These are phyloP conservation scores for Cybosia mesomella DNA, from an alignment of 2,888 invertebrate genomes.

Conservation along the genomic window DNA sequence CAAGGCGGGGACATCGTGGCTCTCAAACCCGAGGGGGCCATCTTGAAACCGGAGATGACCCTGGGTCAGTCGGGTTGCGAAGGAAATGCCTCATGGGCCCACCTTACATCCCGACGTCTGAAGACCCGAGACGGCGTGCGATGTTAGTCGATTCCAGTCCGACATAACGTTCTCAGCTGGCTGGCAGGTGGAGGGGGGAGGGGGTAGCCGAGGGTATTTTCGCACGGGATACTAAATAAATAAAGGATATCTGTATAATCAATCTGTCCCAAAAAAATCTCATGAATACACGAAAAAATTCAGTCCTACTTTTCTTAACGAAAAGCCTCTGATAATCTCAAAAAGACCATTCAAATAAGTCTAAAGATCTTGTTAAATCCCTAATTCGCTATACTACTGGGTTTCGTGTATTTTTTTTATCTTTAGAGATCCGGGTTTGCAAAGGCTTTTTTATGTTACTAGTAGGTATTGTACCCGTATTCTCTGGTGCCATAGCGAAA, in stretches of 20 bases:
- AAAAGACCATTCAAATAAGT: slow-evolving; percentile 40
- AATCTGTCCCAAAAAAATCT: slow-evolving; percentile 6
- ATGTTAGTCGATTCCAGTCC: too few species aligned
- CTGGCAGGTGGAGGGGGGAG: too few species aligned
- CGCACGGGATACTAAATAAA: too few species aligned
- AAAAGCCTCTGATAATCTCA: slow-evolving; percentile 42
- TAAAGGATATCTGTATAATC: not conserved
- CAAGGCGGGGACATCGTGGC: too few species aligned
- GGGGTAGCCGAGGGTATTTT: too few species aligned
- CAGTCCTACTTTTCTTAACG: not conserved
- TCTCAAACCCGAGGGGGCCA: too few species aligned
- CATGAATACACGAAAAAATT: slow-evolving; percentile 14
- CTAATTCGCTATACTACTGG: slow-evolving; percentile 50
- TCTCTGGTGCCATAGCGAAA: slow-evolving; percentile 22
- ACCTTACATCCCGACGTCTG: too few species aligned
- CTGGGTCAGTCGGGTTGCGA: too few species aligned
- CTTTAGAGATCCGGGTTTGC: slow-evolving; percentile 23
- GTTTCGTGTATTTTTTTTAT: slow-evolving; percentile 47
- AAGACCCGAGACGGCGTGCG: too few species aligned
- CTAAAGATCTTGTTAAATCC: slow-evolving; percentile 42
- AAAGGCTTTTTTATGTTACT: slow-evolving; percentile 31
- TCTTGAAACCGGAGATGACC: too few species aligned
- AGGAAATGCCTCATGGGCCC: too few species aligned
- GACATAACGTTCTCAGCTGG: too few species aligned
- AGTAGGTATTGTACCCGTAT: slow-evolving; percentile 19